Conservation (phyloP, 2,797 vertebrate genomes). For the Pempheris klunzingeri region DNA sequence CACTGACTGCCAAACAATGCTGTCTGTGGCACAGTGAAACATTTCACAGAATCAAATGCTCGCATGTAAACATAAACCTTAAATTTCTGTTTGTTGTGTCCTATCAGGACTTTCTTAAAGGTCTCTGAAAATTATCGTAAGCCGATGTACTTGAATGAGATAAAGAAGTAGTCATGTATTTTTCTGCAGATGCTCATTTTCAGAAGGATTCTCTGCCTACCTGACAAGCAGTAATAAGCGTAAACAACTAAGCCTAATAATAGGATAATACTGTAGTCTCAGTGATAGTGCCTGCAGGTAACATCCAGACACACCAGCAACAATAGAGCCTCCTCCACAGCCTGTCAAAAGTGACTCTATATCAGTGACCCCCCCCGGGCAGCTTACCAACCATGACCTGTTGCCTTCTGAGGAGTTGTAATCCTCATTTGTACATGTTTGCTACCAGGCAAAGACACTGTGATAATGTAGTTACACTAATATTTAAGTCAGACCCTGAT, state of each 20-base stretch:
- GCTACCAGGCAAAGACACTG: conserved; percentile 83
- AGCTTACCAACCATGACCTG: conserved; percentile 88
- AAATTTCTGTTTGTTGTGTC: conserved; percentile 74
- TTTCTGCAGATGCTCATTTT: conserved; percentile 82
- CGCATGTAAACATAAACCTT: conserved; percentile 69
- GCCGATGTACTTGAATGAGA: conserved; percentile 78
- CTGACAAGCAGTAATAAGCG: conserved; percentile 89
- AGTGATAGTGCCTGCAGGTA: conserved; percentile 87
- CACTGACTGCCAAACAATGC: conserved; percentile 66
- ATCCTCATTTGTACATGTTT: conserved; percentile 83
- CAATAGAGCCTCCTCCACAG: conserved; percentile 88
- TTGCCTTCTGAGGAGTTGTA: conserved; percentile 86
- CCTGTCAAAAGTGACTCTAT: conserved; percentile 88
- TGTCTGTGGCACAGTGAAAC: conserved; percentile 46
- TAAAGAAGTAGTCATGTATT: conserved; percentile 80
- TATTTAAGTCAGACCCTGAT: conserved; percentile 82
- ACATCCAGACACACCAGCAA: conserved; percentile 86
- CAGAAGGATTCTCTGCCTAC: conserved; percentile 86
- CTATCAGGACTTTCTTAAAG: conserved; percentile 74
- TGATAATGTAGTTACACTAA: conserved; percentile 86
- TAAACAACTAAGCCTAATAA: conserved; percentile 91
- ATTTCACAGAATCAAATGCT: conserved; percentile 65
- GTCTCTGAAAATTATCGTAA: conserved; percentile 79
- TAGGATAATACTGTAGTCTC: conserved; percentile 89
- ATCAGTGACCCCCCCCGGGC: conserved; percentile 86